Evolutionary conservation across 2,797 vertebrate species (phyloP).

Genomic region (Sebastolobus altivelis): DNA sequence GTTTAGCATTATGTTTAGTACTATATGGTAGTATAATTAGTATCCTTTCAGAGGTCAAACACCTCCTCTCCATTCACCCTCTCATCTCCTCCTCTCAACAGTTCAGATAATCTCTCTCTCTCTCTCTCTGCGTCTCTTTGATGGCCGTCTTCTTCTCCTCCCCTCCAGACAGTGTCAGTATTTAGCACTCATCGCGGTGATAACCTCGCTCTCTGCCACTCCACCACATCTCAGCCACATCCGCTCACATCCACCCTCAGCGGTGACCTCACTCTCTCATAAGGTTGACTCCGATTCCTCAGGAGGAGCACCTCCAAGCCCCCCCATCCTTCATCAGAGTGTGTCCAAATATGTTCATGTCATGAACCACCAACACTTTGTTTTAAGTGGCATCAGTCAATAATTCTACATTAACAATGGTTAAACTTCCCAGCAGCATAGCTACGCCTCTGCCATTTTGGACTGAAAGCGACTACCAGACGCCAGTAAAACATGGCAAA

Average conservation of each 20-base stretch:
- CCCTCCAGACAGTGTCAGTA: conserved; percentile 67
- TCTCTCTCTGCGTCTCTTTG: conserved; percentile 49
- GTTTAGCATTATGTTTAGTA: not conserved
- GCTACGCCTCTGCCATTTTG: no score
- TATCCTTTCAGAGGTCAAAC: conserved; percentile 50
- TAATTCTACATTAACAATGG: not conserved
- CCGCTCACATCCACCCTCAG: conserved; percentile 54
- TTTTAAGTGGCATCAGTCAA: not conserved
- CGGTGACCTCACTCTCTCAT: conserved; percentile 56
- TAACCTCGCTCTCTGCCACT: conserved; percentile 77
- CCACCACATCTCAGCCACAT: conserved; percentile 66
- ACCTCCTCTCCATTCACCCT: conserved; percentile 50
- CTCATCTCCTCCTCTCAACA: conserved; percentile 62
- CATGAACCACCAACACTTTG: not conserved
- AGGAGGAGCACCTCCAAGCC: not conserved
- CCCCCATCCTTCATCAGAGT: not conserved
- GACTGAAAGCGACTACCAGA: no score
- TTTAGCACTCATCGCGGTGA: conserved; percentile 80
- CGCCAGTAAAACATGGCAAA: no score
- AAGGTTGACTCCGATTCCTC: not conserved
- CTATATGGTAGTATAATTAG: conserved; percentile 28
- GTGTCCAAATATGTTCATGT: not conserved
- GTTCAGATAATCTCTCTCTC: conserved; percentile 55
- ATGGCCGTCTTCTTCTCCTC: conserved; percentile 41
- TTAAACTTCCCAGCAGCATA: no score